Evolutionary conservation across 2,797 vertebrate species (phyloP).

Genomic region (Perodicticus potto): DNA sequence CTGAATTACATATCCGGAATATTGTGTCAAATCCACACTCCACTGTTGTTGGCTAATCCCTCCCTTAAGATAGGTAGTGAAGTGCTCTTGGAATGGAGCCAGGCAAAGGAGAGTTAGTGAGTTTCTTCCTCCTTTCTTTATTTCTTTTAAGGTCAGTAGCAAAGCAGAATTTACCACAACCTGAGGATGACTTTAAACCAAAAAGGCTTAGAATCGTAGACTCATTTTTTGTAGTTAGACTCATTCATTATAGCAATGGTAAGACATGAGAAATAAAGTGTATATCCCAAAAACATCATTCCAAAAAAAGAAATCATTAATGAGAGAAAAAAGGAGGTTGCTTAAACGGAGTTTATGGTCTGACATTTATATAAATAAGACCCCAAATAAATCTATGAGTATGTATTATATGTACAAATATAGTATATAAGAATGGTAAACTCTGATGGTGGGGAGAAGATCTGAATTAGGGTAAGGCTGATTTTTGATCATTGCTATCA

Average conservation of each 20-base stretch:
- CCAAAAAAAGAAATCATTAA: constrained; percentile 3
- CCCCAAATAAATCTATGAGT: not conserved
- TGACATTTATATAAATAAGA: constrained; percentile 37
- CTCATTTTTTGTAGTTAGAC: not conserved
- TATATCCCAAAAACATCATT: not conserved
- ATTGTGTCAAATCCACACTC: constrained; percentile 56
- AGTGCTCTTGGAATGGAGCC: constrained; percentile 7
- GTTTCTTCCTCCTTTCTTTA: constrained; percentile 45
- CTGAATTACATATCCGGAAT: constrained; percentile 47
- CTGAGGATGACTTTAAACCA: not conserved
- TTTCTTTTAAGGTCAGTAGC: constrained; percentile 50
- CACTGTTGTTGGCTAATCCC: constrained; percentile 42
- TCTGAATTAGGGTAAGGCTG: constrained; percentile 2
- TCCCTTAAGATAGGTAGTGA: constrained; percentile 1
- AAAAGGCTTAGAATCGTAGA: not conserved
- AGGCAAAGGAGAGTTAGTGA: not conserved
- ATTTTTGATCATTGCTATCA: constrained; percentile 7
- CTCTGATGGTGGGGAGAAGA: not conserved
- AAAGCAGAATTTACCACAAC: constrained; percentile 2
- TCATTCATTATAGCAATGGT: not conserved
- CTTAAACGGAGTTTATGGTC: not conserved
- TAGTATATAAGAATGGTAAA: not conserved
- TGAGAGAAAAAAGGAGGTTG: constrained; percentile 25
- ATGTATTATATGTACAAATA: not conserved
- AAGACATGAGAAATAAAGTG: constrained; percentile 28